Evolutionary conservation across 2,888 invertebrate genomes (phyloP).

Genomic region (Epinotia nisella): DNA sequence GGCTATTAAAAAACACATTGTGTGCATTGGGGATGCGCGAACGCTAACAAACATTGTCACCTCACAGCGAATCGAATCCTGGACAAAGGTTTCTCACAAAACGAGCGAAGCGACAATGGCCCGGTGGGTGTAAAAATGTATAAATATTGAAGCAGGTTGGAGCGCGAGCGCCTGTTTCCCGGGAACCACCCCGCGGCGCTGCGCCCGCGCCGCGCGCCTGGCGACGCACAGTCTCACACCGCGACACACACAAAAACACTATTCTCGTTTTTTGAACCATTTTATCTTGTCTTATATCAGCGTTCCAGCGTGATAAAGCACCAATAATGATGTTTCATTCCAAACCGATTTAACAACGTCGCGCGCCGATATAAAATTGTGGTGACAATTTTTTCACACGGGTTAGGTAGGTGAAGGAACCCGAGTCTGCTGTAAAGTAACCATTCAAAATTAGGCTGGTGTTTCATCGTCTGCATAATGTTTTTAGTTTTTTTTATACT

Average conservation of each 20-base stretch:
- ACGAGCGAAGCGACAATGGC: conserved; percentile 70
- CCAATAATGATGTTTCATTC: conserved; percentile 84
- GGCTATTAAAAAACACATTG: conserved; percentile 79
- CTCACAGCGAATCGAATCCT: conserved; percentile 74
- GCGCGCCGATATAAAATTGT: conserved; percentile 48
- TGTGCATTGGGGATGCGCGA: conserved; percentile 74
- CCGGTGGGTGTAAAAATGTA: conserved; percentile 78
- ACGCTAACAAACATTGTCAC: conserved; percentile 82
- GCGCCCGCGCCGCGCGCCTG: conserved; percentile 56
- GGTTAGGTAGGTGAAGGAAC: conserved; percentile 59
- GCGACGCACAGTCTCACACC: conserved; percentile 81
- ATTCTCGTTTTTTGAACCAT: conserved; percentile 68
- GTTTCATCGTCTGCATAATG: conserved; percentile 29
- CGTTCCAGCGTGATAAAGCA: conserved; percentile 78
- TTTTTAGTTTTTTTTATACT: conserved; percentile 27
- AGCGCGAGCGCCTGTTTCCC: conserved; percentile 69
- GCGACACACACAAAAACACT: conserved; percentile 74
- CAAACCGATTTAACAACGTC: conserved; percentile 74
- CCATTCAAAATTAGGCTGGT: conserved; percentile 37
- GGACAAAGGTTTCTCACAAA: conserved; percentile 77
- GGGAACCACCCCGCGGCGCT: conserved; percentile 81
- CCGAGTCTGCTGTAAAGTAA: conserved; percentile 48
- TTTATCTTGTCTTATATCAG: conserved; percentile 79
- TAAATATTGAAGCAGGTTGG: conserved; percentile 79
- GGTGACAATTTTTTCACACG: conserved; percentile 50